Evolutionary conservation across 2,113 vertebrate species (phyloP), one percentile per base, ranked within the genome.

Genomic region (Macroglossus sobrinus): DNA sequence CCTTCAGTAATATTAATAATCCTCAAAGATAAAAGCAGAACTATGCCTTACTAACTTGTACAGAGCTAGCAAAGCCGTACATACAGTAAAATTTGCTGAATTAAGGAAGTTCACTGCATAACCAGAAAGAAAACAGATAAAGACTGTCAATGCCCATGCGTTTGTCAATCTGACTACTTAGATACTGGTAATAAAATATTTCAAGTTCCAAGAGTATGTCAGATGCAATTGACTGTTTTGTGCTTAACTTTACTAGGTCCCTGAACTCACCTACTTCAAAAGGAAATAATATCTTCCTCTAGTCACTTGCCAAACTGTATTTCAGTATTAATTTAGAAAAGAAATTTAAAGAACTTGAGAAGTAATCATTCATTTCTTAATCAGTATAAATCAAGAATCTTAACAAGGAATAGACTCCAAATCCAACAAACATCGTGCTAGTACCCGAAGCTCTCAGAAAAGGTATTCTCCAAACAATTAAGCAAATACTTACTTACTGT

Each of bases 321-420:
- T 93, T 76, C 43, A 84, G 40, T 76, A 87, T 53, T 59, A 84
- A 91, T 80, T 71, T 64, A 76, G 38, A 80, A 80, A 89, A 74
- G 35, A 89, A 92, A 85, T 33, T 76, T 81, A 86, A 89, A 28
- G 21, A 18, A 55, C 47, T 18, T 35, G 40, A 82, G 47, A 94
- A 86, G 4, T 64, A 71, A 86, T 45, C n/a, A 24, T 57, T 89
- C 38, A 88, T 61, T 69, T 75, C 72, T 53, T 30, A 3, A 76
- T 82, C 68, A 81, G 21, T 78, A 45, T 40, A 92, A 71, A 35
- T 82, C 84, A 88, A 84, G 43, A 84, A 68, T 74, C 45, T 68
- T 84, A 79, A 92, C 13, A 92, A 91, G 53, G 3, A 53, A 88
- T 0, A 88, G 71, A 79, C 28, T 21, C 11, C 3, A 82, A 91